These are phyloP conservation scores for Scolopax mira DNA, from an alignment of 2,113 vertebrate species.

Conservation along the genomic window DNA sequence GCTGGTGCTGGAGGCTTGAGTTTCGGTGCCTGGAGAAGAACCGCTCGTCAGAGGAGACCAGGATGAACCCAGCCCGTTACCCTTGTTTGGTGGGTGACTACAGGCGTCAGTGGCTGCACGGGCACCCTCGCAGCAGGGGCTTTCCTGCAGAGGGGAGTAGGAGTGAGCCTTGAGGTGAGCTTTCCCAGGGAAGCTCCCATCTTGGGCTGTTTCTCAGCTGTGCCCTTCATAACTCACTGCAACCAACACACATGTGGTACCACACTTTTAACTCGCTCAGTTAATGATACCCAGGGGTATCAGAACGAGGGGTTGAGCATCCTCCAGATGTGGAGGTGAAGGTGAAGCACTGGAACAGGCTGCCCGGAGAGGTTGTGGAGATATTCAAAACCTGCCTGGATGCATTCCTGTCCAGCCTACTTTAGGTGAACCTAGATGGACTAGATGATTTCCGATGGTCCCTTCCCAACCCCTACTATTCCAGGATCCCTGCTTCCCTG, in stretches of 20 bases:
- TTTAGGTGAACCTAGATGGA: neutral
- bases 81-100: neutral
- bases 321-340: neutral
- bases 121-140: neutral
- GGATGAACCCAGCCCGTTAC: accelerated
- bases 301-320: accelerated
- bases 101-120: accelerated
- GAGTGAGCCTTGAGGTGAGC: neutral
- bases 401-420: neutral
- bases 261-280: accelerated
- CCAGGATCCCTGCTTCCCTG: neutral
- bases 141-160: neutral
- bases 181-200: neutral
- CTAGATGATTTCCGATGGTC: neutral
- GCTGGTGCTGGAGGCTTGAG: neutral
- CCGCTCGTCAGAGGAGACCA: accelerated
- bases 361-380: neutral
- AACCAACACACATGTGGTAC: accelerated
- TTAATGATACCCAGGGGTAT: no score
- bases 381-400: neutral
- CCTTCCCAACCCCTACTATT: neutral
- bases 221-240: accelerated
- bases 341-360: neutral
- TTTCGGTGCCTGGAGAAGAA: neutral
- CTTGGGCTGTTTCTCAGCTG: neutral